Base-by-base conservation (phyloP, 2,888 invertebrate species). In the Epistrophella euchroma region DNA sequence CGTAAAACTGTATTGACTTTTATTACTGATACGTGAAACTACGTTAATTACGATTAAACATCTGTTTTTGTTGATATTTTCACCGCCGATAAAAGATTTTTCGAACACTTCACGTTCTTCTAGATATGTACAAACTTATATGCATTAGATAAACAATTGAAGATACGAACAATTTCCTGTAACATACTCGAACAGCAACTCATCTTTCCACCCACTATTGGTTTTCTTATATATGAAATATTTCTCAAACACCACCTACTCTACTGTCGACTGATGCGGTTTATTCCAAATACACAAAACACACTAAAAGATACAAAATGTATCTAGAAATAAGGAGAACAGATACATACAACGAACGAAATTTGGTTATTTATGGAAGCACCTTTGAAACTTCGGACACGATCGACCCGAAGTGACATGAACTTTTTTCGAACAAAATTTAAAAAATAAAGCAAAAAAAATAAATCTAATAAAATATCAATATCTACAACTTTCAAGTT, bases 231-330 rank as follows among this genome's bases (percentile, higher is more conserved):
- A n/a, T n/a, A n/a, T n/a, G n/a, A n/a, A n/a, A n/a, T n/a, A n/a
- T 74, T 64, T 68, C 70, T 62, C n/a, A n/a, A 77, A 40, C 77
- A 78, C 77, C n/a, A n/a, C n/a, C n/a, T n/a, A n/a, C n/a, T n/a
- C 37, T 75, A 75, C 17, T 28, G 17, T 19, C 19, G 28, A 45
- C 32, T 32, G 19, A 40, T 22, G 10, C 45, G 60, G 43, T 43
- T 11, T 4, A 13, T 60, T 66, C 43, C 11, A 55, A 60, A 17
- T 17, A 28, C 13, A 11, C 35, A 11, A 47, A 15, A n/a, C 35
- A 15, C 28, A 2, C 50, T 6, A 45, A 47, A 64, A 71, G 72
- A 74, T 43, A 47, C 62, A 75, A 37, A 55, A 75, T 28, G 25
- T 64, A 55, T 68, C 66, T 62, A 52, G 52, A 56, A 52, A 25